A percentile compares a stretch with the other conserved stretches of the same genome.
Conservation (phyloP, 2,797 vertebrate genomes). For the Kryptolebias ocellatus region DNA sequence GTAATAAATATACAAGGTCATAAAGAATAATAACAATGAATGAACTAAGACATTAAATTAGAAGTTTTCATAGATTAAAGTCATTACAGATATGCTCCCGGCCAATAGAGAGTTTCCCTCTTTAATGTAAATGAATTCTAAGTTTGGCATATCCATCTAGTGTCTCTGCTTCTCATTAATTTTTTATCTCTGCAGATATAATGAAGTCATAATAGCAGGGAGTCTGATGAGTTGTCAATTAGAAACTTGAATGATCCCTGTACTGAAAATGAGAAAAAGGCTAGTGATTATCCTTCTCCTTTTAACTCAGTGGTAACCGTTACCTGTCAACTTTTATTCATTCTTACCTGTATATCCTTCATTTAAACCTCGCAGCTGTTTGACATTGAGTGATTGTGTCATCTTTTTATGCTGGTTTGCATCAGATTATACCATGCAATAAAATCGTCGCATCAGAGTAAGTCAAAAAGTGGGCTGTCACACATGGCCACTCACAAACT, state of each 20-base stretch:
- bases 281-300: slow-evolving; percentile 58
- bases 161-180: slow-evolving; percentile 79
- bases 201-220: slow-evolving; percentile 78
- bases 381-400: slow-evolving; percentile 15
- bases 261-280: slow-evolving; percentile 57
- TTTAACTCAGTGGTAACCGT: slow-evolving; percentile 48
- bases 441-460: slow-evolving; percentile 58
- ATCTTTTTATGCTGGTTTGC: slow-evolving; percentile 17
- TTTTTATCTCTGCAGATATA: slow-evolving; percentile 79
- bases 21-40: slow-evolving; percentile 77
- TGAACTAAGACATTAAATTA: slow-evolving; percentile 75
- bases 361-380: slow-evolving; percentile 19
- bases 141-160: slow-evolving; percentile 76
- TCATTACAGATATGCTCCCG: slow-evolving; percentile 74
- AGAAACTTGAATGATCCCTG: slow-evolving; percentile 76
- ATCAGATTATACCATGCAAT: slow-evolving; percentile 39
- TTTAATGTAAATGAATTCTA: slow-evolving; percentile 81
- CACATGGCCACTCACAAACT: slow-evolving; percentile 72
- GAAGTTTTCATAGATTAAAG: slow-evolving; percentile 75
- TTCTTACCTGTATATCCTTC: slow-evolving; percentile 34
- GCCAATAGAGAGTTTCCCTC: slow-evolving; percentile 73
- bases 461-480: slow-evolving; percentile 61
- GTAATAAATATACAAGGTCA: slow-evolving; percentile 72
- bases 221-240: slow-evolving; percentile 80
- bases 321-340: slow-evolving; percentile 22